Base-by-base conservation (phyloP, 2,888 invertebrate species). In the Siphlonurus alternatus region DNA sequence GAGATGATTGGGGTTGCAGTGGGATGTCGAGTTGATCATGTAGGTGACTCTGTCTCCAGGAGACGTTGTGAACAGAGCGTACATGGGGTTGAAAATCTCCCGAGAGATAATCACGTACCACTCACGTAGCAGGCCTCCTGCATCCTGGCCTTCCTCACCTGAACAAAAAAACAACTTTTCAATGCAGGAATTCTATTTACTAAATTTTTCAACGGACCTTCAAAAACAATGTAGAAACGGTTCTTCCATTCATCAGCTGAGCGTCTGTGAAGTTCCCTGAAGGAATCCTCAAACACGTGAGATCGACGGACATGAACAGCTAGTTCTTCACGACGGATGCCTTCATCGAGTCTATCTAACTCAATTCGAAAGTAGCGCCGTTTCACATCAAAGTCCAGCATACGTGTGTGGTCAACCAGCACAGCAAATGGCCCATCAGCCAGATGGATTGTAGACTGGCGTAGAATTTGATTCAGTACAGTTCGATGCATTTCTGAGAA, bases 111-210 rank as follows among this genome's bases (percentile, higher is more conserved):
- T 91, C 68, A 87, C 84, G 75, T 92, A 93, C 93, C 93, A 93
- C 73, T 93, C 93, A 66, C 93, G 78, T 25, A 93, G 77, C 61
- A 93, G 78, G 62, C 93, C 93, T 64, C 93, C 92, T 25, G 93
- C 93, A 77, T 93, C 93, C 75, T 93, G 93, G 1, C 93, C 93
- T 77, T 93, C 93, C 75, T 93, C 93, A 70, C 89, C 89, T 88
- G 70, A 15, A 74, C 70, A 68, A 25, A 23, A 66, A 65, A 59
- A 66, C 60, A 53, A 15, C n/a, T n/a, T n/a, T n/a, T n/a, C n/a
- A 53, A 38, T 10, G 38, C 7, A 38, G 15, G 15, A 15, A 38
- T 38, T 5, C 5, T 38, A 38, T 15, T 7, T 62, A 62, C 25
- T 53, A 59, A 2, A 23, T n/a, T n/a, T n/a, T n/a, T n/a, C n/a